These are phyloP conservation scores for Trichonephila clavata DNA, from an alignment of 1,140 invertebrate species.

Conservation along the genomic window DNA sequence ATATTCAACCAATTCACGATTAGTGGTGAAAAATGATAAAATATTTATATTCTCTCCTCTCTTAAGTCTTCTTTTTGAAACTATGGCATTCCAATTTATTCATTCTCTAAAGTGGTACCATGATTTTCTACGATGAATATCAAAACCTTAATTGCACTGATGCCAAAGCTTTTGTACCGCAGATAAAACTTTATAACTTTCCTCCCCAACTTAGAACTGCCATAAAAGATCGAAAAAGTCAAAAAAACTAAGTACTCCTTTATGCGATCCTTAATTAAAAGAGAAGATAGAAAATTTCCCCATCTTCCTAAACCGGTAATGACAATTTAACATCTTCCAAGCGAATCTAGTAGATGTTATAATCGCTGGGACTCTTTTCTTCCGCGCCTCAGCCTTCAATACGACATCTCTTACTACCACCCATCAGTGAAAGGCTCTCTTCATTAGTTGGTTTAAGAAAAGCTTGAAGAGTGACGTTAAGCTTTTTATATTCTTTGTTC, in stretches of 20 bases:
- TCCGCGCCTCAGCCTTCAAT: slow-evolving; percentile 10
- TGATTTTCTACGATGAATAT: no score
- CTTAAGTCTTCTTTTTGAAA: no score
- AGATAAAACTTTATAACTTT: slow-evolving; percentile 8
- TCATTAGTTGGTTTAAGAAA: slow-evolving; percentile 41
- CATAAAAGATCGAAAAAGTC: slow-evolving; percentile 5
- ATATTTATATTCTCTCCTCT: no score
- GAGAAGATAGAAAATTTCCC: slow-evolving; percentile 5
- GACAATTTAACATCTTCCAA: slow-evolving; percentile 38
- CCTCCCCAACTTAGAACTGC: not conserved
- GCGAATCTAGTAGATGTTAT: slow-evolving; percentile 6
- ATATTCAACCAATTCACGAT: no score
- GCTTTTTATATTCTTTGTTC: slow-evolving; percentile 14
- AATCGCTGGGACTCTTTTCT: slow-evolving; percentile 33
- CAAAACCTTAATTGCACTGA: not conserved
- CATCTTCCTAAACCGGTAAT: slow-evolving; percentile 20
- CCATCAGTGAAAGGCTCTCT: slow-evolving; percentile 60
- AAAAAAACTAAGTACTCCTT: not conserved
- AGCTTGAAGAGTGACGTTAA: slow-evolving; percentile 14
- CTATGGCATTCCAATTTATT: no score
- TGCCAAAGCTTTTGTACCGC: not conserved
- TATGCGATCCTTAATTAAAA: slow-evolving; percentile 14
- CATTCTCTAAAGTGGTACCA: no score
- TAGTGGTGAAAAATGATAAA: no score
- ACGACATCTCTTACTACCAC: slow-evolving; percentile 30